Base-by-base conservation (phyloP, 2,888 invertebrate genomes). In the Odontocerum albicorne region DNA sequence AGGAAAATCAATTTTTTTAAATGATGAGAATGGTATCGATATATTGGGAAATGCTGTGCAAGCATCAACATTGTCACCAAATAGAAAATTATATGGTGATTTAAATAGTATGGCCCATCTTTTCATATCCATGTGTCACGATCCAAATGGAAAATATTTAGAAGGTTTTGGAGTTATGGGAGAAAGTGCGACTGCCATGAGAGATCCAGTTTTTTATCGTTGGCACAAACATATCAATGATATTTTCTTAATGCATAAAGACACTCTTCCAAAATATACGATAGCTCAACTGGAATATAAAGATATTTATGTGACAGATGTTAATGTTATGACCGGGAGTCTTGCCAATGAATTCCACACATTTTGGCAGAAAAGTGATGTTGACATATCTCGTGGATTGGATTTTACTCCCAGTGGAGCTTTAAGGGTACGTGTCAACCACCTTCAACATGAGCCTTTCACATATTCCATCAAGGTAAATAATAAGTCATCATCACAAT, bases 201-300 rank as follows among this genome's bases (percentile, higher is more conserved):
- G 92, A 42, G 92, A 92, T 70, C 92, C 92, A 0, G 75, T 89
- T 61, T 92, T 92, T 76, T 92, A 90, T 73, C 84, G 90, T 66
- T 91, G 88, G 89, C 92, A 92, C 66, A 84, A 85, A 1, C 88
- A 82, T 67, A 79, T 92, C 40, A 88, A 92, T 64, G 81, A 84
- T 60, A 69, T 88, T 16, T 91, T 89, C 78, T 83, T 85, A 62
- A 82, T 81, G 62, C 83, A 83, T 69, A 92, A 92, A 69, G 68
- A 73, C 10, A 66, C 63, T 2, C 61, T 69, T 12, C 63, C 63
- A 10, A 62, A 64, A 0, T 77, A 77, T 66, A 67, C 72, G 1
- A 21, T 47, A 13, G 59, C 63, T 7, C 58, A 66, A 53, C 65
- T 67, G 40, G 47, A 51, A 3, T 62, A 45, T 40, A 32, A 32